phyloP scores from a whole-genome alignment of 2,797 vertebrate genomes.

The Parotocinclus haroldoi region DNA sequence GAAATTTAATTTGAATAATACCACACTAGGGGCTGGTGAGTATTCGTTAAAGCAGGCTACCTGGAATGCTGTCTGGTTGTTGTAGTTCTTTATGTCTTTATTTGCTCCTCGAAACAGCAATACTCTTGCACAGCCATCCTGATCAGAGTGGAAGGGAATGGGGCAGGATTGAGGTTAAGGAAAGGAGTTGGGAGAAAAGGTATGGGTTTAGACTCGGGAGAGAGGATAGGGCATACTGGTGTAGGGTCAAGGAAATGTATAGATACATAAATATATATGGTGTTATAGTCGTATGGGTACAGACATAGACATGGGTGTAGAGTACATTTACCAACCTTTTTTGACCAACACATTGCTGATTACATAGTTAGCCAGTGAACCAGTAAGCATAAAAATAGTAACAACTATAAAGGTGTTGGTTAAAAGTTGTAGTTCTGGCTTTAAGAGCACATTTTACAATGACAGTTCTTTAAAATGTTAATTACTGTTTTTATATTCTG shows the following conservation, averaged over 20 bases:
- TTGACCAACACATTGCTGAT: too few relatives aligned
- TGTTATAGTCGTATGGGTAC: not conserved
- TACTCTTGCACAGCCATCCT: slow-evolving; percentile 96
- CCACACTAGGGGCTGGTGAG: not conserved
- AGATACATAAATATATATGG: not conserved
- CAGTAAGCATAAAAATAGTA: too few relatives aligned
- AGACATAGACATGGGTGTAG: too few relatives aligned
- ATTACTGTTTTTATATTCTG: too few relatives aligned
- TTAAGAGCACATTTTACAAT: too few relatives aligned
- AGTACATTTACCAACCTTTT: too few relatives aligned
- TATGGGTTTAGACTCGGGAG: slow-evolving; percentile 10
- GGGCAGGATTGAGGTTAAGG: slow-evolving; percentile 1
- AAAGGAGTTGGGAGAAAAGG: slow-evolving; percentile 12
- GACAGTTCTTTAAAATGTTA: too few relatives aligned
- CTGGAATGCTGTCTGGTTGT: slow-evolving; percentile 95
- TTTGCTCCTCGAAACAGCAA: slow-evolving; percentile 93
- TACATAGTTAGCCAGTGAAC: too few relatives aligned
- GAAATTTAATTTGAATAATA: not conserved
- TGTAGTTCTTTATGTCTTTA: slow-evolving; percentile 96
- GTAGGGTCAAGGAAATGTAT: slow-evolving; percentile 21
- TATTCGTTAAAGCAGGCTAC: slow-evolving; percentile 44
- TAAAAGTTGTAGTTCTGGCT: too few relatives aligned
- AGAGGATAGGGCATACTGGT: slow-evolving; percentile 27
- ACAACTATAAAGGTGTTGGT: too few relatives aligned
- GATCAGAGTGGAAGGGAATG: slow-evolving; percentile 25